Evolutionary conservation across 1,140 invertebrate species (phyloP).

Genomic region (Drosophila repleta): DNA sequence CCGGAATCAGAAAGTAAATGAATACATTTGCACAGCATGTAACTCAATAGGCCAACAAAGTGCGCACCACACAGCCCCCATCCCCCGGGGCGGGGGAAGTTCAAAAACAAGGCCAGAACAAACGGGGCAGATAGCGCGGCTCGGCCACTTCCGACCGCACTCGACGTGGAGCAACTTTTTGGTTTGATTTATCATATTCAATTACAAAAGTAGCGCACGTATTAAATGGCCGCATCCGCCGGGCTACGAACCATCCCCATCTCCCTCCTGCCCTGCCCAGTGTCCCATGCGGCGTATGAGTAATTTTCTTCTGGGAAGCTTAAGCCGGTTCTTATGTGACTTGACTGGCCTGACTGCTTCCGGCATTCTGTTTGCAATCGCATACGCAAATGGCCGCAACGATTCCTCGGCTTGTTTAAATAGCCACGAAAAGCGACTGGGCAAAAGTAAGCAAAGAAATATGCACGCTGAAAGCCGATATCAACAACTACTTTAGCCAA

Average conservation of each 20-base stretch:
- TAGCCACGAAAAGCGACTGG: conserved; percentile 30
- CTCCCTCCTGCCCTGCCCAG: not conserved
- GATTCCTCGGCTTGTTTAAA: conserved; percentile 60
- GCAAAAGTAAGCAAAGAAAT: conserved; percentile 7
- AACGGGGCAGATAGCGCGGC: not conserved
- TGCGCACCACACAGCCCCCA: not conserved
- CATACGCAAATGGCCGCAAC: conserved; percentile 43
- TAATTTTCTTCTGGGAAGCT: conserved; percentile 50
- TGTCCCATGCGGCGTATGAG: conserved; percentile 66
- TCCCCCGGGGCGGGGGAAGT: not conserved
- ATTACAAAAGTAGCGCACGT: conserved; percentile 77
- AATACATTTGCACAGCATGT: conserved; percentile 28
- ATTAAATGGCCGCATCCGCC: conserved; percentile 72
- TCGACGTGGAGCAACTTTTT: conserved; percentile 37
- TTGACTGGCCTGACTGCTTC: conserved; percentile 20
- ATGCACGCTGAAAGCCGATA: conserved; percentile 70
- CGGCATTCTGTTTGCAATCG: conserved; percentile 48
- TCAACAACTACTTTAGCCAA: conserved; percentile 66
- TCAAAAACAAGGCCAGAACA: conserved; percentile 15
- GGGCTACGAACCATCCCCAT: no score
- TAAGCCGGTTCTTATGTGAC: conserved; percentile 28
- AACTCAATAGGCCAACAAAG: conserved; percentile 18
- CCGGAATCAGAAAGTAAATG: conserved; percentile 50
- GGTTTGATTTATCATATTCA: conserved; percentile 83
- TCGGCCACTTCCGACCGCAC: conserved; percentile 55